phyloP scores from a whole-genome alignment of 2,113 vertebrate species.

The Psammodynastes pulverulentus region DNA sequence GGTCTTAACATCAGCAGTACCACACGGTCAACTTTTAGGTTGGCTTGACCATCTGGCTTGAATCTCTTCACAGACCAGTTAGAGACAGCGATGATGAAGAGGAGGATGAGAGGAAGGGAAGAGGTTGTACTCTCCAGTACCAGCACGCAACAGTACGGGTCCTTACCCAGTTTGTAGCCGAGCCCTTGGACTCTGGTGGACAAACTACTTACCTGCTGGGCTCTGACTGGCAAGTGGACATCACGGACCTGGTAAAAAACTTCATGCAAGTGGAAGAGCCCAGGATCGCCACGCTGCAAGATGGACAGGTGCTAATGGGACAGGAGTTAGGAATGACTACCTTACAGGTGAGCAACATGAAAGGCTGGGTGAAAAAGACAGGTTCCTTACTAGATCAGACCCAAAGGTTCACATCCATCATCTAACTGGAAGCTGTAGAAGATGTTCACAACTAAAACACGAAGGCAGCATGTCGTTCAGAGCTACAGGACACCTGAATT shows the following conservation, averaged over 20 bases:
- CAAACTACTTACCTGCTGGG: constrained; percentile 80
- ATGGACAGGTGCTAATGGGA: constrained; percentile 81
- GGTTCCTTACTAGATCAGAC: neutral
- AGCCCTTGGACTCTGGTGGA: constrained; percentile 70
- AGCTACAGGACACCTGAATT: neutral
- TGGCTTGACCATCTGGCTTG: neutral
- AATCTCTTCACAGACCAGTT: constrained; percentile 68
- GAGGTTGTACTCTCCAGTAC: constrained; percentile 88
- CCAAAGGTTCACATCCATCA: neutral
- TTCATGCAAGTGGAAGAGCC: constrained; percentile 93
- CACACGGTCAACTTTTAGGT: too few relatives aligned
- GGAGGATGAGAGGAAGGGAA: constrained; percentile 76
- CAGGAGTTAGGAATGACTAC: constrained; percentile 86
- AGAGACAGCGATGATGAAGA: constrained; percentile 87
- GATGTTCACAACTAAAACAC: neutral
- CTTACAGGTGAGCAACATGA: constrained; percentile 76
- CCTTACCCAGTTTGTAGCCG: constrained; percentile 86
- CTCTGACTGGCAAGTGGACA: constrained; percentile 90
- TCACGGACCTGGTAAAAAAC: constrained; percentile 82
- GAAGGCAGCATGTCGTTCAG: neutral
- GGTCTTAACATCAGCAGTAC: too few relatives aligned
- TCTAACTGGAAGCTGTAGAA: neutral
- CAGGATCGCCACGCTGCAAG: constrained; percentile 78
- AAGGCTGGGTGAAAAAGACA: accelerated
- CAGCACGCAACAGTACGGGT: constrained; percentile 86